These are phyloP conservation scores for Laticauda laticaudata DNA, from an alignment of 2,113 vertebrate species.

Conservation along the genomic window DNA sequence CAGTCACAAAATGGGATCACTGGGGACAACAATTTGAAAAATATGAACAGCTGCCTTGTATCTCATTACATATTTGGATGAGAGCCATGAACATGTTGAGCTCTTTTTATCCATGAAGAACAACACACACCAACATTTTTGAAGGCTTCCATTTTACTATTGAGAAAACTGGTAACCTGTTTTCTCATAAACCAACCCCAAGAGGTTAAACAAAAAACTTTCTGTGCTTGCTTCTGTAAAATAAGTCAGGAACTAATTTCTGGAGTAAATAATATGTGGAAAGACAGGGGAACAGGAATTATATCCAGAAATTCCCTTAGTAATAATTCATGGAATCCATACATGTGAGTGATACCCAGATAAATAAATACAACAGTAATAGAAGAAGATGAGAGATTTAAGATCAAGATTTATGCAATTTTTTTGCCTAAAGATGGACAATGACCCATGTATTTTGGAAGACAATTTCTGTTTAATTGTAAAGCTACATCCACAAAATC, in stretches of 20 bases:
- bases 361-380: constrained; percentile 3
- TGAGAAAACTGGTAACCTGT: not conserved
- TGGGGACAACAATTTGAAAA: not conserved
- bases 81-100: not conserved
- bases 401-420: not conserved
- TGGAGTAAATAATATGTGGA: constrained; percentile 15
- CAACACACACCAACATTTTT: not conserved
- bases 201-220: not conserved
- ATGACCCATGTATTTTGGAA: not conserved
- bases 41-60: not conserved
- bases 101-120: not conserved
- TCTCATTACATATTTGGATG: not conserved
- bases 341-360: not conserved
- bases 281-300: not conserved
- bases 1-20: not conserved
- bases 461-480: not conserved
- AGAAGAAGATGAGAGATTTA: constrained; percentile 8
- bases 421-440: constrained; percentile 1
- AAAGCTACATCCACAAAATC: not conserved
- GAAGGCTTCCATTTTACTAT: not conserved
- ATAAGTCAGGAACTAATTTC: constrained; percentile 11
- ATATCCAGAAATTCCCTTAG: not conserved
- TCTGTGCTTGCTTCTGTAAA: not conserved
- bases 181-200: not conserved
- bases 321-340: not conserved